These are phyloP conservation scores for Archilochus colubris DNA, from an alignment of 2,113 vertebrate species.

Conservation along the genomic window DNA sequence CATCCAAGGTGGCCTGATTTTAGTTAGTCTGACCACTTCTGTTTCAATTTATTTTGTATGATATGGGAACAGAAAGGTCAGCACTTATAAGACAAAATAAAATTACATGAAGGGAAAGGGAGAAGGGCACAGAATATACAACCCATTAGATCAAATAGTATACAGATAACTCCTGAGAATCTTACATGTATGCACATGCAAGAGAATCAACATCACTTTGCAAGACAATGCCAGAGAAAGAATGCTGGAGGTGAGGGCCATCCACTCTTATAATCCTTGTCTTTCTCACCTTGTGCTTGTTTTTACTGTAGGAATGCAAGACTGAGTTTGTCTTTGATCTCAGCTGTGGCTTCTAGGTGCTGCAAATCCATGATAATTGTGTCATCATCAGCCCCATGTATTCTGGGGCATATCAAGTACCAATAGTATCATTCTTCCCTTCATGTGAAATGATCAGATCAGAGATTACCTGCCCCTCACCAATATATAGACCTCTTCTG, in stretches of 20 bases:
- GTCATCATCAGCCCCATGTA: slow-evolving; percentile 7
- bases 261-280: neutral
- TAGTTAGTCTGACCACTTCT: neutral
- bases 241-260: neutral
- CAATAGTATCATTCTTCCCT: neutral
- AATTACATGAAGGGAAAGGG: neutral
- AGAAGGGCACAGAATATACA: neutral
- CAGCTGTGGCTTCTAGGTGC: neutral
- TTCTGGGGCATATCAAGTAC: slow-evolving; percentile 32
- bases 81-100: neutral
- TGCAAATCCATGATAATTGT: slow-evolving; percentile 30
- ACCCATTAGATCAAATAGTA: neutral
- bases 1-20: neutral
- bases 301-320: neutral
- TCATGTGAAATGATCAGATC: neutral
- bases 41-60: neutral
- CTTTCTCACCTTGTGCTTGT: slow-evolving; percentile 9
- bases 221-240: neutral
- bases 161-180: neutral
- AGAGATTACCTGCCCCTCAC: neutral
- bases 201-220: neutral
- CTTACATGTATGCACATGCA: neutral
- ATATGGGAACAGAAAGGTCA: neutral
- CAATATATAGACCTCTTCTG: neutral
- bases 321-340: slow-evolving; percentile 27